Conservation (phyloP, 2,797 vertebrate species). For the Clarias laeviceps region DNA sequence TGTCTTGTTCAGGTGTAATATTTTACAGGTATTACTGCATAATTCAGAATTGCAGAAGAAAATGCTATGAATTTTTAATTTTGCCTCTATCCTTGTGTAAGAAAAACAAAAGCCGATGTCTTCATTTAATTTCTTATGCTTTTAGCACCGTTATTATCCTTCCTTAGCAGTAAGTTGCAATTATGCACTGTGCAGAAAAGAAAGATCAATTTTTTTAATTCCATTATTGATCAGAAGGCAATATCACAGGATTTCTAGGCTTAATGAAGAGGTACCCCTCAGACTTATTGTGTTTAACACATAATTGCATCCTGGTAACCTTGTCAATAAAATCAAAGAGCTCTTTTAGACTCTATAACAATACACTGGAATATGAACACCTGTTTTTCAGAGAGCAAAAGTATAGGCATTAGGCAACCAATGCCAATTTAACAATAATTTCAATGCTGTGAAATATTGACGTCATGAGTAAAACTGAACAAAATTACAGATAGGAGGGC, state of each 20-base stretch:
- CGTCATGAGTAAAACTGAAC: slow-evolving; percentile 24
- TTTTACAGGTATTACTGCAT: slow-evolving; percentile 24
- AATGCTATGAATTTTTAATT: background rate
- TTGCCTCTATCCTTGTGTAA: background rate
- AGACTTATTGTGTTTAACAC: slow-evolving; percentile 40
- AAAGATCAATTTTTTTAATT: slow-evolving; percentile 51
- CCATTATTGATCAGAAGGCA: slow-evolving; percentile 53
- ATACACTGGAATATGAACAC: slow-evolving; percentile 20
- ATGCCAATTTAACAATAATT: background rate
- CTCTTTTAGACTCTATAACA: slow-evolving; percentile 7
- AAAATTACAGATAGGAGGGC: slow-evolving; percentile 10
- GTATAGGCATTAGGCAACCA: background rate
- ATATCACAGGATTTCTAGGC: slow-evolving; percentile 27
- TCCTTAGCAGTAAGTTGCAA: slow-evolving; percentile 47
- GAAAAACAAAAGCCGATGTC: background rate
- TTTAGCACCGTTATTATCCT: background rate
- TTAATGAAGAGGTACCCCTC: slow-evolving; percentile 53
- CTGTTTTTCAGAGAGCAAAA: slow-evolving; percentile 18
- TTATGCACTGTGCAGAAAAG: slow-evolving; percentile 31
- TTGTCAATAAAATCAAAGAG: slow-evolving; percentile 39
- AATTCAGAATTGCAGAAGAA: slow-evolving; percentile 8
- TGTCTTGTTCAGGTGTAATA: background rate
- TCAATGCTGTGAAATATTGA: background rate
- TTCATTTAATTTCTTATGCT: slow-evolving; percentile 28
- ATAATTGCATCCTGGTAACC: slow-evolving; percentile 50